Conservation (phyloP, 2,888 invertebrate genomes). For the Atrina japonica region DNA sequence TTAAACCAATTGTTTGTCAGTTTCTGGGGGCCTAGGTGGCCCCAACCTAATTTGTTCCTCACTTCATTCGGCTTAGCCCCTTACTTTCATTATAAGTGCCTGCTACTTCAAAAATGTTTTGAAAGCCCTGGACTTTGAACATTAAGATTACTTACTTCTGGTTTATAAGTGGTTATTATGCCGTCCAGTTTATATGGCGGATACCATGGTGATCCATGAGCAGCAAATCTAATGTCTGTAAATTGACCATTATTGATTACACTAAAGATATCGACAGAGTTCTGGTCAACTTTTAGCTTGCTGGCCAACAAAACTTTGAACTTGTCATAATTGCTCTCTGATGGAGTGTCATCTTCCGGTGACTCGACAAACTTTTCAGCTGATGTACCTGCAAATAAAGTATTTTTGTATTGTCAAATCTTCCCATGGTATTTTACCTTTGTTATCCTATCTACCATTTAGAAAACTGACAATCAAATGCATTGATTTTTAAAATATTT, state of each 20-base stretch:
- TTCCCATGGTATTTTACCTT: no score
- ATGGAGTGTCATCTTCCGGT: constrained; percentile 44
- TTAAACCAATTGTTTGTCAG: no score
- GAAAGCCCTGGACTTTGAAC: no score
- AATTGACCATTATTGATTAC: constrained; percentile 94
- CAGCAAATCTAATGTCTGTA: constrained; percentile 93
- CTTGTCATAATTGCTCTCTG: constrained; percentile 91
- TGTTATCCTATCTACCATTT: no score
- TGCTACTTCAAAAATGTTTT: no score
- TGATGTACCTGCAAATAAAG: constrained; percentile 86
- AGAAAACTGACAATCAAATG: neutral
- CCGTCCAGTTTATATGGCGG: constrained; percentile 97
- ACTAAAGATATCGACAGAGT: constrained; percentile 97
- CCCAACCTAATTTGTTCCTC: no score
- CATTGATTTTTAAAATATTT: neutral
- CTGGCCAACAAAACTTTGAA: constrained; percentile 94
- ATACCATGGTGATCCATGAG: constrained; percentile 97
- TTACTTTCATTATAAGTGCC: no score
- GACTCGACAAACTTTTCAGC: constrained; percentile 94
- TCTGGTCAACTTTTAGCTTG: constrained; percentile 89
- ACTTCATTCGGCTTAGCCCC: no score
- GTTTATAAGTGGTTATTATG: constrained; percentile 84
- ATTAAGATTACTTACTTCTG: constrained; percentile 64
- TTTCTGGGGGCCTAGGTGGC: no score
- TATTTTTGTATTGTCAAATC: neutral